phyloP scores from a whole-genome alignment of 2,888 invertebrate species.

The Ochropacha duplaris region DNA sequence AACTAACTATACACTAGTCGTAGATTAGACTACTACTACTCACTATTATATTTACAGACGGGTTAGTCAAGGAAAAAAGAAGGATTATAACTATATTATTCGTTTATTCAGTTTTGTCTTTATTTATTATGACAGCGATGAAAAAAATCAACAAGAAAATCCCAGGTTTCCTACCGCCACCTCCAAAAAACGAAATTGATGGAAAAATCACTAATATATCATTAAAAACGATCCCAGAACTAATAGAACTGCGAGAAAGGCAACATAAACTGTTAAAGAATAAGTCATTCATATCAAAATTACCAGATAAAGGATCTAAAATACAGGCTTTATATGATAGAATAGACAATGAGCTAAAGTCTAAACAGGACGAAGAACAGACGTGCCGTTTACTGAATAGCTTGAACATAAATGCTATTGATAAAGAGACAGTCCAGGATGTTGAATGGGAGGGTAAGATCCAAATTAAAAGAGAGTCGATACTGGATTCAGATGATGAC shows the following conservation, averaged over 20 bases:
- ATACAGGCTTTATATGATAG: constrained; percentile 74
- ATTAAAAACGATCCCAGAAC: constrained; percentile 70
- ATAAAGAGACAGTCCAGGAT: constrained; percentile 74
- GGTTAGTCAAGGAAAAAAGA: too few relatives aligned
- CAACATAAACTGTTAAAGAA: constrained; percentile 80
- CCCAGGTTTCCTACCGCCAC: constrained; percentile 71
- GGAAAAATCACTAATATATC: constrained; percentile 79
- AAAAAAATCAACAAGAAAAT: constrained; percentile 67
- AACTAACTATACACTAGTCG: too few relatives aligned
- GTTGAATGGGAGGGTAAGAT: constrained; percentile 84
- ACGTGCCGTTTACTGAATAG: constrained; percentile 76
- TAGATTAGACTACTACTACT: too few relatives aligned
- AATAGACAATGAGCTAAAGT: constrained; percentile 71
- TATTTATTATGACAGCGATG: constrained; percentile 32
- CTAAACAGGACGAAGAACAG: constrained; percentile 75
- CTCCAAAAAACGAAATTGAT: constrained; percentile 75
- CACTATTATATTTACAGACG: too few relatives aligned
- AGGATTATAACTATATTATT: too few relatives aligned
- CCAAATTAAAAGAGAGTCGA: constrained; percentile 43
- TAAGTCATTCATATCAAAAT: constrained; percentile 77
- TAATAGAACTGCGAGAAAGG: constrained; percentile 79
- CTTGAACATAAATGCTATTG: constrained; percentile 69
- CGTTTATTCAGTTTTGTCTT: too few relatives aligned
- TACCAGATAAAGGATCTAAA: constrained; percentile 84
- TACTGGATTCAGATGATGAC: constrained; percentile 83